Base-by-base conservation (phyloP, 1,140 invertebrate genomes). In the Drosophila melanica region DNA sequence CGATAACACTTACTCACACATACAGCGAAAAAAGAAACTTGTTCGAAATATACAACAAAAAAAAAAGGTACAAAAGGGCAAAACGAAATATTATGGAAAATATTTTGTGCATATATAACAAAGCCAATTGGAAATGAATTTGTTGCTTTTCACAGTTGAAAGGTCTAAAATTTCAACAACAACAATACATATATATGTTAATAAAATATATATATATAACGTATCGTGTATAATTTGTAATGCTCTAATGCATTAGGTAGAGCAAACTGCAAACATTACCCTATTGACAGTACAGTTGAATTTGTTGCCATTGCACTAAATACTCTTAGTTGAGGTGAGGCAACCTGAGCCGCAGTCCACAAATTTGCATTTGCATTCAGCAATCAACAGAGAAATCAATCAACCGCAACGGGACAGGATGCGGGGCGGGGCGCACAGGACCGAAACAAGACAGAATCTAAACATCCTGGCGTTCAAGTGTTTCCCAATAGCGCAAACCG, bases 371-470 rank as follows among this genome's bases (percentile, higher is more conserved):
- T 85, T 85, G 74, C 81, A 80, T 84, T 60, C 64, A 63, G 69
- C 81, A 85, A 85, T 85, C 81, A 85, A 85, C 78, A 86, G 78
- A 60, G 65, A 87, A 87, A 82, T 87, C 79, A 87, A 87, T 87
- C 82, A 87, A 86, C 82, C 82, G 69, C 82, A 87, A 87, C 73
- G 33, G 14, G 55, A 59, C n/a, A 27, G 47, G 33, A 8, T 35
- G 33, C n/a, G n/a, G n/a, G n/a, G n/a, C n/a, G 23, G 14, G 50
- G 54, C 37, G 27, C 51, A 14, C 23, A 39, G 48, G 14, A 54
- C 4, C 14, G n/a, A 14, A 27, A 39, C 20, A 37, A 30, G 65
- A 44, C 41, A 69, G 54, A 37, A 67, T 67, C 57, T 63, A 54
- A 18, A 69, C 64, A 73, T 51, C 20, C 68, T 59, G 10, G 30